phyloP scores from a whole-genome alignment of 1,140 invertebrate genomes.

The Gryllus bimaculatus region DNA sequence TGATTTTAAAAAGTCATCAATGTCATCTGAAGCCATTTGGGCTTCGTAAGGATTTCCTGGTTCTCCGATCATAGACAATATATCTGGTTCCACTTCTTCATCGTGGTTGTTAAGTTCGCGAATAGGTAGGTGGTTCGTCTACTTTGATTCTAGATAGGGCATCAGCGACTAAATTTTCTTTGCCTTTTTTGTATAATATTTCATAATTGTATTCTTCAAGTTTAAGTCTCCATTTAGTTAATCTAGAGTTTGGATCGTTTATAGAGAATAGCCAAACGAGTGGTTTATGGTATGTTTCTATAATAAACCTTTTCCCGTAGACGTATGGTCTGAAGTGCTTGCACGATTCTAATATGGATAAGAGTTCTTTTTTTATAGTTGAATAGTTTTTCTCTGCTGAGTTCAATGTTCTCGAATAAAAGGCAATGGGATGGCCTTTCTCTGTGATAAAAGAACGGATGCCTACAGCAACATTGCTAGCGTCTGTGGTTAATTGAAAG shows the following conservation, averaged over 20 bases:
- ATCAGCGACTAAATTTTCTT: background rate
- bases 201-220: conserved; percentile 30
- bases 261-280: conserved; percentile 31
- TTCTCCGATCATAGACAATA: too few species aligned
- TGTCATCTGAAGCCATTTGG: too few species aligned
- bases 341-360: conserved; percentile 27
- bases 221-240: conserved; percentile 30
- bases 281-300: conserved; percentile 33
- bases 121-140: background rate
- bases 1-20: too few species aligned
- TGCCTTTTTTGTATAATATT: conserved; percentile 26
- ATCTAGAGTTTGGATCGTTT: conserved; percentile 27
- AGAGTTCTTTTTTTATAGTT: conserved; percentile 26
- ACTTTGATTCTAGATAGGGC: conserved; percentile 12
- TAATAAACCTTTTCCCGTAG: conserved; percentile 28
- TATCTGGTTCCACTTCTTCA: too few species aligned
- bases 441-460: too few species aligned
- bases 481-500: too few species aligned
- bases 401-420: conserved; percentile 25
- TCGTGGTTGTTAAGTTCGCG: too few species aligned
- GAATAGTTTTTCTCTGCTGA: conserved; percentile 23
- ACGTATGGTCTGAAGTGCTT: conserved; percentile 31
- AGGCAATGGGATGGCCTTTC: conserved; percentile 15
- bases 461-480: too few species aligned
- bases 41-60: too few species aligned